Conservation (phyloP, 1,140 invertebrate genomes). For the Drosophila sp. region DNA sequence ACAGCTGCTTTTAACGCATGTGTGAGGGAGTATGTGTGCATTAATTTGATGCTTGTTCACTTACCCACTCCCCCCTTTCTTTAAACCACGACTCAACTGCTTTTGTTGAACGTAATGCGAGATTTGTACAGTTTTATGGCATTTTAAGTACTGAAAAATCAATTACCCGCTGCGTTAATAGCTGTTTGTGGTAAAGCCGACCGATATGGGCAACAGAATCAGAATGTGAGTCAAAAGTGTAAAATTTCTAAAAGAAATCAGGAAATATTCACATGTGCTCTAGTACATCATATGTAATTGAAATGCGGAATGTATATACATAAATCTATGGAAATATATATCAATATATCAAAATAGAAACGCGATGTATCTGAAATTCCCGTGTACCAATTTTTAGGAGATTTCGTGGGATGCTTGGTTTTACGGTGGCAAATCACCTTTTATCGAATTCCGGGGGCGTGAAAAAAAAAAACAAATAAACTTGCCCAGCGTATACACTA, state of each 20-base stretch:
- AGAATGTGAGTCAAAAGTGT: background rate
- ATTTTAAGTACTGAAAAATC: slow-evolving; percentile 65
- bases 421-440: no score
- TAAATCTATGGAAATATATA: no score
- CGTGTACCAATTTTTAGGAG: no score
- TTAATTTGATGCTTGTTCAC: slow-evolving; percentile 33
- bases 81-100: background rate
- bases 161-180: slow-evolving; percentile 58
- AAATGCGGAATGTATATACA: no score
- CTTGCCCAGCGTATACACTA: no score
- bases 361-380: no score
- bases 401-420: no score
- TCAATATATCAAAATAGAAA: no score
- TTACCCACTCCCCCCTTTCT: slow-evolving; percentile 26
- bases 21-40: slow-evolving; percentile 24
- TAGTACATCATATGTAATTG: no score
- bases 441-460: no score
- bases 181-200: slow-evolving; percentile 51
- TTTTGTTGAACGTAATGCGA: slow-evolving; percentile 52
- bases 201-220: background rate
- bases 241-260: background rate
- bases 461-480: no score
- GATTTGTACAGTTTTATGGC: slow-evolving; percentile 68
- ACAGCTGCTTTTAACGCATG: slow-evolving; percentile 50
- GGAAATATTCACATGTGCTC: no score